A percentile compares a stretch with the other conserved stretches of the same genome.
Evolutionary conservation across 2,797 vertebrate species (phyloP).

Genomic region (Austrolebias charrua): DNA sequence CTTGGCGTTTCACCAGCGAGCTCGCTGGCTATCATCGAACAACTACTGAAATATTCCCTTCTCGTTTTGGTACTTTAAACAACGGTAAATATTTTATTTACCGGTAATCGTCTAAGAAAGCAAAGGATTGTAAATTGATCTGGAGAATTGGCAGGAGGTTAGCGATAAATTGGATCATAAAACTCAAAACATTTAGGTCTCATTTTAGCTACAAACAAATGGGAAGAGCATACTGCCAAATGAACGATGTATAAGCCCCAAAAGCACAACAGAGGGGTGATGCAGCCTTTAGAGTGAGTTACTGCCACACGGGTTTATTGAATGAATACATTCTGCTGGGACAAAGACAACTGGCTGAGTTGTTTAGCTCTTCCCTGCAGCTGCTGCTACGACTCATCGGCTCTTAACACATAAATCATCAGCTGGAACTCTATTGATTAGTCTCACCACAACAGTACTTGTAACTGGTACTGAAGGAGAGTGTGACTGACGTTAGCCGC

Average conservation of each 20-base stretch:
- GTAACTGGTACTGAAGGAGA: conserved; percentile 63
- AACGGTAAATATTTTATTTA: conserved; percentile 18
- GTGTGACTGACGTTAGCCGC: conserved; percentile 55
- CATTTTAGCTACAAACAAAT: conserved; percentile 10
- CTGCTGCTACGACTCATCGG: conserved; percentile 48
- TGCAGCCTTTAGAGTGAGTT: conserved; percentile 8
- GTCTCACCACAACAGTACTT: conserved; percentile 70
- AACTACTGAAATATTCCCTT: conserved; percentile 37
- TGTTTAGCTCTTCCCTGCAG: conserved; percentile 28
- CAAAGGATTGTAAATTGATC: conserved; percentile 45
- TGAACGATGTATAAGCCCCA: conserved; percentile 13
- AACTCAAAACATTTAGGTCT: conserved; percentile 24
- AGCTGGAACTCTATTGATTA: conserved; percentile 65
- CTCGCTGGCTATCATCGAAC: conserved; percentile 45
- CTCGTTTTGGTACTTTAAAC: background rate
- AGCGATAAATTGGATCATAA: conserved; percentile 21
- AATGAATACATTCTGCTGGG: conserved; percentile 47
- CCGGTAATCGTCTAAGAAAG: conserved; percentile 49
- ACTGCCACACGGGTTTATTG: background rate
- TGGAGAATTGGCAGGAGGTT: conserved; percentile 27
- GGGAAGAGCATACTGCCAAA: conserved; percentile 1
- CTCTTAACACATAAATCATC: conserved; percentile 48
- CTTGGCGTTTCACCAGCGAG: conserved; percentile 32
- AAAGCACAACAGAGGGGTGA: conserved; percentile 17
- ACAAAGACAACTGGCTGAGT: conserved; percentile 46